Conservation (phyloP, 2,797 vertebrate species). For the Galago senegalensis region DNA sequence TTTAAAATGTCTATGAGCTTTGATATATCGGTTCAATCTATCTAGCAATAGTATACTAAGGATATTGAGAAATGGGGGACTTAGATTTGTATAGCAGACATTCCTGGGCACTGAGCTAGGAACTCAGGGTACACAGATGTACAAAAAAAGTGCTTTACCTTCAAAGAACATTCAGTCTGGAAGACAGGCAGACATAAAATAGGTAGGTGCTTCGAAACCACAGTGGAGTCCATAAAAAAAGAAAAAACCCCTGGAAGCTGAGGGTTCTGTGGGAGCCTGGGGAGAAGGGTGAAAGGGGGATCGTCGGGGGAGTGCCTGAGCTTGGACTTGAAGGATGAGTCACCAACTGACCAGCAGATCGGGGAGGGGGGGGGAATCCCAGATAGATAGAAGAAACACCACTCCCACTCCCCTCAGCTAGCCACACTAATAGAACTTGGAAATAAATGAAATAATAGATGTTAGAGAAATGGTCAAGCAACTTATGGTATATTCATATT, state of each 20-base stretch:
- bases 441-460: not conserved
- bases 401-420: not conserved
- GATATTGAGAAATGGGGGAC: not conserved
- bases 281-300: not conserved
- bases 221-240: too few species aligned
- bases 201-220: not conserved
- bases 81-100: not conserved
- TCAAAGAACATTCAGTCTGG: not conserved
- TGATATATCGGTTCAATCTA: not conserved
- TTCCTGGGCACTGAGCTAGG: not conserved
- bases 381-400: not conserved
- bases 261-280: not conserved
- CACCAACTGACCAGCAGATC: not conserved
- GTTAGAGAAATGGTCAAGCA: not conserved
- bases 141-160: not conserved
- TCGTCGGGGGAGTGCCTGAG: not conserved
- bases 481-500: not conserved
- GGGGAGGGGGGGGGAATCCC: not conserved
- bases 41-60: not conserved
- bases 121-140: not conserved
- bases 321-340: not conserved
- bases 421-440: accelerated
- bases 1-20: not conserved
- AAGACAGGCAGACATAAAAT: not conserved
- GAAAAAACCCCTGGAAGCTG: not conserved